Evolutionary conservation across 2,797 vertebrate species (phyloP).

Genomic region (Neomorphus geoffroyi): DNA sequence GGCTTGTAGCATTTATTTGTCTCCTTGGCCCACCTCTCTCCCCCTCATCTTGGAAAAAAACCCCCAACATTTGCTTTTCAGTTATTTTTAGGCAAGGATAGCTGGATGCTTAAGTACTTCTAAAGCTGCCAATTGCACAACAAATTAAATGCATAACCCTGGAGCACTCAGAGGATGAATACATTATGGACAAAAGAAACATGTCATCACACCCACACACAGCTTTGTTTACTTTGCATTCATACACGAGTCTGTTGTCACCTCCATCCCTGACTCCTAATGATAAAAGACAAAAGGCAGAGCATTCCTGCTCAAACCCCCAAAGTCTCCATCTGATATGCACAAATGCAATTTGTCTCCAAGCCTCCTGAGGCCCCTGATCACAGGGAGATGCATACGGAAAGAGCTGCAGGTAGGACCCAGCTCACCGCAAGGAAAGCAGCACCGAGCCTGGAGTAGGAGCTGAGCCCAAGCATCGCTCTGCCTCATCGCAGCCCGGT

Average conservation of each 20-base stretch:
- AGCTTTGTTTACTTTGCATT: conserved; percentile 63
- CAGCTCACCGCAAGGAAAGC: background rate
- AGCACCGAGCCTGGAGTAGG: background rate
- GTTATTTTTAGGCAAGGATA: conserved; percentile 55
- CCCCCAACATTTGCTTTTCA: background rate
- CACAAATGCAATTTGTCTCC: conserved; percentile 32
- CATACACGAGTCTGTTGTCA: conserved; percentile 51
- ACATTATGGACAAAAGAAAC: conserved; percentile 64
- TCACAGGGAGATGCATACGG: background rate
- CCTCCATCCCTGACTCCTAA: conserved; percentile 36
- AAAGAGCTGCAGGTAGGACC: background rate
- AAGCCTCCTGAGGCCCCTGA: background rate
- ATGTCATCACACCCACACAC: conserved; percentile 58
- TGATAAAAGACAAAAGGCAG: conserved; percentile 62
- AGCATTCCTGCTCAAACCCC: conserved; percentile 26
- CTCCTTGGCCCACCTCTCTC: background rate
- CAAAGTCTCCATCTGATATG: conserved; percentile 49
- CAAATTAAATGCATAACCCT: conserved; percentile 69
- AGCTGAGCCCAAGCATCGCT: background rate
- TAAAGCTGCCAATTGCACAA: conserved; percentile 60
- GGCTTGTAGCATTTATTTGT: background rate
- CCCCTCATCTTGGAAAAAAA: background rate
- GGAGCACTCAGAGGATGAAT: conserved; percentile 62
- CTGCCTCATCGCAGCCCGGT: background rate
- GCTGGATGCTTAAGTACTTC: conserved; percentile 29